Conservation (phyloP, 2,113 vertebrate species). For the Bambusicola thoracicus region DNA sequence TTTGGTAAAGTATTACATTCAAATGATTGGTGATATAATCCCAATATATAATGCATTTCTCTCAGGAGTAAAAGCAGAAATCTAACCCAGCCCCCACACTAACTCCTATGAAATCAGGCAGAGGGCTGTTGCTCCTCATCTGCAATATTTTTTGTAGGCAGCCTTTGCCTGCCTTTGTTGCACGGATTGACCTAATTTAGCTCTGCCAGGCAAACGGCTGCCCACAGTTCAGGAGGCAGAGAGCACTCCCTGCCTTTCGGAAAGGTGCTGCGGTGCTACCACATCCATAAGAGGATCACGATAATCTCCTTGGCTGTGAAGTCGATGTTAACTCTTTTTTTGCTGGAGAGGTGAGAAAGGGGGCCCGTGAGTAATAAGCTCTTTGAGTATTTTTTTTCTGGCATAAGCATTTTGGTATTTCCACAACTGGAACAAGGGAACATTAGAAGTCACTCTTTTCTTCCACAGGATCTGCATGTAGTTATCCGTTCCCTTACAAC, state of each 20-base stretch:
- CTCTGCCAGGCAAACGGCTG: background rate
- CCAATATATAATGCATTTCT: background rate
- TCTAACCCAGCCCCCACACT: background rate
- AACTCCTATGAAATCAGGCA: background rate
- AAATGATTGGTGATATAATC: slow-evolving; percentile 6
- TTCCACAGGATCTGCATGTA: background rate
- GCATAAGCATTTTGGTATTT: background rate
- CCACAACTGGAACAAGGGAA: background rate
- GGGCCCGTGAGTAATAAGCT: background rate
- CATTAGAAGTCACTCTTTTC: background rate
- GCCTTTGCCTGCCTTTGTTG: background rate
- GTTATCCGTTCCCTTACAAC: background rate
- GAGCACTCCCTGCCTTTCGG: background rate
- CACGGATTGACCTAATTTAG: slow-evolving; percentile 25
- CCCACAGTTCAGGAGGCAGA: background rate
- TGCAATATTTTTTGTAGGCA: background rate
- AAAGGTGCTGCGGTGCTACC: background rate
- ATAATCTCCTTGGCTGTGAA: slow-evolving; percentile 25
- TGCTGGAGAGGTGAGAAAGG: background rate
- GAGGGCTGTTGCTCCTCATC: background rate
- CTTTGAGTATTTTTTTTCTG: background rate
- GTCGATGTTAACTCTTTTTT: background rate
- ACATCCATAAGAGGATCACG: background rate
- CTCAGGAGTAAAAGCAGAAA: background rate
- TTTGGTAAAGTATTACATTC: background rate